Conservation (phyloP, 2,113 vertebrate species). For the Microtus oregoni region DNA sequence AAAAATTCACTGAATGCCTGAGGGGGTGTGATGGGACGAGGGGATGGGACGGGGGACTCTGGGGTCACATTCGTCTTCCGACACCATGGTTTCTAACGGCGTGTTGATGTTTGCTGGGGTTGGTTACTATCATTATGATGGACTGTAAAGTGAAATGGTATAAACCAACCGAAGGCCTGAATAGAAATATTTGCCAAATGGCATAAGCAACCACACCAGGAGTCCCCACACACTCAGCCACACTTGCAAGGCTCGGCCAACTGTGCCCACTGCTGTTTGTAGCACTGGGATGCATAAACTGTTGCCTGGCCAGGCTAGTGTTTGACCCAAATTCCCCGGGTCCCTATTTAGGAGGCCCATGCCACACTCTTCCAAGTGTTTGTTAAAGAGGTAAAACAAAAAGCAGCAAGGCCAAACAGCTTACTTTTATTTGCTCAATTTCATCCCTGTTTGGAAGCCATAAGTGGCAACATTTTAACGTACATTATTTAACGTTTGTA, state of each 20-base stretch:
- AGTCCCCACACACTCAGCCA: constrained; percentile 59
- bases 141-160: constrained; percentile 80
- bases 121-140: constrained; percentile 77
- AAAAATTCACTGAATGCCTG: constrained; percentile 39
- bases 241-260: constrained; percentile 20
- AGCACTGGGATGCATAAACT: not conserved
- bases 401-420: constrained; percentile 1
- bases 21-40: not conserved
- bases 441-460: constrained; percentile 47
- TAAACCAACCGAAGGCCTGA: constrained; percentile 76
- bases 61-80: constrained; percentile 72
- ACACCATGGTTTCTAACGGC: constrained; percentile 71
- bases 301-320: not conserved
- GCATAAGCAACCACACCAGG: constrained; percentile 78
- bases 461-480: not conserved
- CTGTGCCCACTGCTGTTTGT: constrained; percentile 54
- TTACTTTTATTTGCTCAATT: constrained; percentile 48
- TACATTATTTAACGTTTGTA: not conserved
- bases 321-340: constrained; percentile 13
- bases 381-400: constrained; percentile 57
- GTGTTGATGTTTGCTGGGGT: constrained; percentile 75
- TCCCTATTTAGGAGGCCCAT: constrained; percentile 43
- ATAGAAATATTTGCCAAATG: constrained; percentile 80
- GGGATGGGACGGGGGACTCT: constrained; percentile 44
- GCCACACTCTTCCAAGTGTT: constrained; percentile 12